phyloP scores from a whole-genome alignment of 2,888 invertebrate species.

The Epinotia demarniana region DNA sequence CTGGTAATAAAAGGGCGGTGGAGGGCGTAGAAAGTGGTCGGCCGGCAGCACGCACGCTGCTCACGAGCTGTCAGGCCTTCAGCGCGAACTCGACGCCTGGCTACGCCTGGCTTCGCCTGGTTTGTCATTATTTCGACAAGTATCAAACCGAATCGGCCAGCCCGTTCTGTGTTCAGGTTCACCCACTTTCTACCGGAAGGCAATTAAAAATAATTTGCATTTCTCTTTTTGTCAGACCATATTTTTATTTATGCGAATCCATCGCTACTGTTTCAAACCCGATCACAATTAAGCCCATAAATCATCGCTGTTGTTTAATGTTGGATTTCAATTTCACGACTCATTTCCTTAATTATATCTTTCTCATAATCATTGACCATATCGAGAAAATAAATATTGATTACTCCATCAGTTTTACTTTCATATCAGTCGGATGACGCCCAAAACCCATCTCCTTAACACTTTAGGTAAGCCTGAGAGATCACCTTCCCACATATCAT shows the following conservation, averaged over 20 bases:
- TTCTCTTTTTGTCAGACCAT: constrained; percentile 73
- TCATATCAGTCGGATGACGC: constrained; percentile 30
- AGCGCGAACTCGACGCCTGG: constrained; percentile 55
- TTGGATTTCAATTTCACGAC: constrained; percentile 15
- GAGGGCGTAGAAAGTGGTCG: constrained; percentile 47
- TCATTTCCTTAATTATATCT: constrained; percentile 30
- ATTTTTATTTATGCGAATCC: constrained; percentile 61
- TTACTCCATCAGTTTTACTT: constrained; percentile 42
- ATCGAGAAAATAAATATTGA: constrained; percentile 25
- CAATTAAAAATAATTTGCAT: constrained; percentile 82
- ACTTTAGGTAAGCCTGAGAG: constrained; percentile 45
- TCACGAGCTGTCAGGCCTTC: constrained; percentile 49
- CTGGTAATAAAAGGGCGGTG: constrained; percentile 39
- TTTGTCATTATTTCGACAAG: constrained; percentile 74
- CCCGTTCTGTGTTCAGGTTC: constrained; percentile 74
- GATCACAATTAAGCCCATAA: constrained; percentile 19
- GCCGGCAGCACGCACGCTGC: constrained; percentile 30
- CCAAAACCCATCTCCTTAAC: constrained; percentile 39
- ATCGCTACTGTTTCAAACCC: constrained; percentile 39
- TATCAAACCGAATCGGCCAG: constrained; percentile 68
- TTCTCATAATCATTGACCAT: constrained; percentile 12
- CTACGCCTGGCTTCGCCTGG: constrained; percentile 53
- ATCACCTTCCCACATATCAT: constrained; percentile 45
- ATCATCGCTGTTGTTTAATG: constrained; percentile 20
- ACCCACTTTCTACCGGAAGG: constrained; percentile 83